phyloP scores from a whole-genome alignment of 1,140 invertebrate species.

The Portunus trituberculatus region DNA sequence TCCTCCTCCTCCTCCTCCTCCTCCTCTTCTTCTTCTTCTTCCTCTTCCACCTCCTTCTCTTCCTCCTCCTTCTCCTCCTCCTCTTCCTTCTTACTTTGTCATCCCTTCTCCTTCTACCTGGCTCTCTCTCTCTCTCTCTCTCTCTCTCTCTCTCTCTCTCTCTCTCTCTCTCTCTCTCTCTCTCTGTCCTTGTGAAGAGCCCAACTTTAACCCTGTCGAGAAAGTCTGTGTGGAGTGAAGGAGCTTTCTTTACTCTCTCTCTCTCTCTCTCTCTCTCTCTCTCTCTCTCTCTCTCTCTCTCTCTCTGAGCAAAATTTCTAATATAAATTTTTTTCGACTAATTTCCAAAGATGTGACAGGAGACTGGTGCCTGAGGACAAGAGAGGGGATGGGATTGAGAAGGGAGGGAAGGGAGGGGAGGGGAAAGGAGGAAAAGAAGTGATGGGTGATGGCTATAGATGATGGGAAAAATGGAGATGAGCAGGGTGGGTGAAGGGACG shows the following conservation, averaged over 20 bases:
- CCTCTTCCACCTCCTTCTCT: no score
- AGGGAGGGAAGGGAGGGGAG: neutral
- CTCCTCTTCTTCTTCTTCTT: no score
- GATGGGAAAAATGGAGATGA: neutral
- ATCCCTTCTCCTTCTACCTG: no score
- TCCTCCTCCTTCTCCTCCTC: no score
- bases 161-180: neutral
- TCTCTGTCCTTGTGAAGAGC: neutral
- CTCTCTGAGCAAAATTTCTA: no score
- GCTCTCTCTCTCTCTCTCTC: no score
- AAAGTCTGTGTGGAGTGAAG: neutral
- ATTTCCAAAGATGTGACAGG: no score
- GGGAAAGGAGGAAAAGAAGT: neutral
- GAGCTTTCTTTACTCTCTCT: neutral
- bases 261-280: slow-evolving; percentile 8
- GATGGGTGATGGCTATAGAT: neutral
- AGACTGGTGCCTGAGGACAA: no score
- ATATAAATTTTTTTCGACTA: no score
- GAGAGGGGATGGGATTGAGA: neutral
- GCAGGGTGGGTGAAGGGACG: neutral
- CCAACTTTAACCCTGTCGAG: slow-evolving; percentile 8
- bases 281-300: neutral
- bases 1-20: no score
- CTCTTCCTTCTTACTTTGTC: no score
- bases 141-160: no score